phyloP scores from a whole-genome alignment of 2,797 vertebrate species.

The Notolabrus celidotus region DNA sequence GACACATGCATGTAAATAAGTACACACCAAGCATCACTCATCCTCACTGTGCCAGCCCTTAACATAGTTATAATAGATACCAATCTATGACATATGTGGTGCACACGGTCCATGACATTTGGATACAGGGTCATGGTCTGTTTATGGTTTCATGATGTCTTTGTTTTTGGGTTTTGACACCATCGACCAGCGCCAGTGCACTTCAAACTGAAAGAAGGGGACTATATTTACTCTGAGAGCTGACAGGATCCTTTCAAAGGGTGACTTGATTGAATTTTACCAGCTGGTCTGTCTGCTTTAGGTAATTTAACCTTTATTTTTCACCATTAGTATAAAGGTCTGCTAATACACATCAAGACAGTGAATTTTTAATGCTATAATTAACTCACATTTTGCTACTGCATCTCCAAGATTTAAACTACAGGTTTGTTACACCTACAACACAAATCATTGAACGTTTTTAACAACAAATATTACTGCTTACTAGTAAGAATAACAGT shows the following conservation, averaged over 20 bases:
- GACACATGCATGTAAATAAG: background rate
- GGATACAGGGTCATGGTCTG: constrained; percentile 1
- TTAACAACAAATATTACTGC: too few relatives aligned
- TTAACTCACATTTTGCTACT: background rate
- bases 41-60: background rate
- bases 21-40: background rate
- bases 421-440: too few relatives aligned
- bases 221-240: background rate
- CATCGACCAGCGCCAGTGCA: too few relatives aligned
- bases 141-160: background rate
- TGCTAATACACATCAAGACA: too few relatives aligned
- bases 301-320: background rate
- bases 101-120: background rate
- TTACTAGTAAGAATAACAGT: too few relatives aligned
- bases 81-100: background rate
- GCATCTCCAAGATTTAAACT: too few relatives aligned
- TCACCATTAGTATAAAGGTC: background rate
- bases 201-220: background rate
- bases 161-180: background rate
- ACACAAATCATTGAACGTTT: too few relatives aligned
- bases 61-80: background rate
- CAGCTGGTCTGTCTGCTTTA: background rate
- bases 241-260: background rate
- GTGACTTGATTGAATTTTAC: background rate
- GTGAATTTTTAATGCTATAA: background rate